Evolutionary conservation across 2,113 vertebrate genomes (phyloP).

Genomic region (Anhinga anhinga): DNA sequence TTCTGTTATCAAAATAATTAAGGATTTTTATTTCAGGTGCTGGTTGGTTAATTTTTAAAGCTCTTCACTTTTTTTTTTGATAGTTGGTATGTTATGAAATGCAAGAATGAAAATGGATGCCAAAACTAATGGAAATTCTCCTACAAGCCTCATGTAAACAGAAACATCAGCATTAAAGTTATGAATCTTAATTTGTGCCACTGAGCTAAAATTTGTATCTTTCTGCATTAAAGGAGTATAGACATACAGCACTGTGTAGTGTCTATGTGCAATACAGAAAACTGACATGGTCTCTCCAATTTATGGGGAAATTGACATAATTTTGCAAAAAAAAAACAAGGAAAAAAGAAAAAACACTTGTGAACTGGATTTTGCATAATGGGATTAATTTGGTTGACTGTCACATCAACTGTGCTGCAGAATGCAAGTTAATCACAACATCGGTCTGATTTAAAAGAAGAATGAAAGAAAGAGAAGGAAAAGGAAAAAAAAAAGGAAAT

Average conservation of each 20-base stretch:
- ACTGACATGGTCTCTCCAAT: constrained; percentile 77
- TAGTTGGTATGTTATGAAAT: background rate
- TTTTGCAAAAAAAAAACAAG: constrained; percentile 49
- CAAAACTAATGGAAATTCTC: constrained; percentile 57
- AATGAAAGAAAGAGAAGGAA: constrained; percentile 40
- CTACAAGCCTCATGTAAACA: constrained; percentile 63
- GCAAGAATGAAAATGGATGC: constrained; percentile 51
- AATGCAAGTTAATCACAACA: constrained; percentile 80
- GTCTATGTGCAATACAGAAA: constrained; percentile 68
- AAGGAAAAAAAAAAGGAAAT: constrained; percentile 15
- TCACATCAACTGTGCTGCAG: constrained; percentile 74
- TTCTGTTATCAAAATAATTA: constrained; percentile 20
- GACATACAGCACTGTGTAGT: constrained; percentile 59
- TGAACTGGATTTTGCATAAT: constrained; percentile 83
- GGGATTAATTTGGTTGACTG: constrained; percentile 83
- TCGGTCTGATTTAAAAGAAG: constrained; percentile 66
- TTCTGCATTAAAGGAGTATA: constrained; percentile 68
- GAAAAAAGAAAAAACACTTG: constrained; percentile 74
- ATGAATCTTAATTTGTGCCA: constrained; percentile 76
- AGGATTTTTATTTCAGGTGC: constrained; percentile 28
- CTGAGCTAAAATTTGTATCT: constrained; percentile 68
- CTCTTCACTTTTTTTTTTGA: background rate
- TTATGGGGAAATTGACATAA: constrained; percentile 79
- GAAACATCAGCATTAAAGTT: constrained; percentile 74
- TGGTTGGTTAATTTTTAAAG: constrained; percentile 17